Evolutionary conservation across 2,888 invertebrate species (phyloP).

Genomic region (Ophion costatus): DNA sequence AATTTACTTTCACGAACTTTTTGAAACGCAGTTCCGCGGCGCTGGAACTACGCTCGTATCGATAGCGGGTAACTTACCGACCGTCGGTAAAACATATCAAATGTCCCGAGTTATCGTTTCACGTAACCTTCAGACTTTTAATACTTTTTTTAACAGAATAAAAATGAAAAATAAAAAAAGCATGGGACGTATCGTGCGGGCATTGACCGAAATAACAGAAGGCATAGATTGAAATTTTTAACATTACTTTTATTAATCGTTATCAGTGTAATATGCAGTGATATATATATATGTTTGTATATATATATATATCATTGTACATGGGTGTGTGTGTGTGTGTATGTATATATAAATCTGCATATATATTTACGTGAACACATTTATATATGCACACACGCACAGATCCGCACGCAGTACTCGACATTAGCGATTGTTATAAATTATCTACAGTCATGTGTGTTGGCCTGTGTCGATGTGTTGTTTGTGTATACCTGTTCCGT

Average conservation of each 20-base stretch:
- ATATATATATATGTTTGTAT: slow-evolving; percentile 43
- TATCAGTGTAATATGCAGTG: slow-evolving; percentile 80
- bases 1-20: too few species aligned
- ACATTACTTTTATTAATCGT: slow-evolving; percentile 82
- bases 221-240: slow-evolving; percentile 73
- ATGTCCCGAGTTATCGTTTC: too few species aligned
- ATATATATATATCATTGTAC: slow-evolving; percentile 32
- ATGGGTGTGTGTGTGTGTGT: slow-evolving; percentile 23
- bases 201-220: slow-evolving; percentile 2
- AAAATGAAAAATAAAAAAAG: not conserved
- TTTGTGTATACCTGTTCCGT: slow-evolving; percentile 63
- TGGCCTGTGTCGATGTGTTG: slow-evolving; percentile 68
- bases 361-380: slow-evolving; percentile 55
- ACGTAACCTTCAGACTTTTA: too few species aligned
- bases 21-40: too few species aligned
- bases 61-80: too few species aligned
- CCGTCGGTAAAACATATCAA: too few species aligned
- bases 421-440: slow-evolving; percentile 82
- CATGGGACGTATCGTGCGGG: not conserved
- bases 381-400: slow-evolving; percentile 58
- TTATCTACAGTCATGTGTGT: slow-evolving; percentile 82
- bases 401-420: slow-evolving; percentile 75
- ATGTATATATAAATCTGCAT: slow-evolving; percentile 56
- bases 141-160: too few species aligned
- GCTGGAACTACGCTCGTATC: too few species aligned